Conservation (phyloP, 1,140 invertebrate genomes). For the Gerris buenoi region DNA sequence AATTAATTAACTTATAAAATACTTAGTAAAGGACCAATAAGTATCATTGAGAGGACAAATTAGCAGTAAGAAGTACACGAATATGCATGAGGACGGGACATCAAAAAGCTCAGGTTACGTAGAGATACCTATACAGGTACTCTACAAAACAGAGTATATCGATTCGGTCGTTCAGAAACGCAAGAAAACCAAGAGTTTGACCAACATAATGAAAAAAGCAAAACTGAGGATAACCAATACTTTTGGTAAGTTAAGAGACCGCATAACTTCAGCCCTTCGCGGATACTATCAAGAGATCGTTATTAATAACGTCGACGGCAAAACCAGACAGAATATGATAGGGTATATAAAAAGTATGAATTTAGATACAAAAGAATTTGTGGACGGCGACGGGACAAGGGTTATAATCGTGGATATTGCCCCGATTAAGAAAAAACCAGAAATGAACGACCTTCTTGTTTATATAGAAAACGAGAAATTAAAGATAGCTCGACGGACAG, state of each 20-base stretch:
- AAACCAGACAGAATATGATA: not conserved
- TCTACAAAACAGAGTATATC: not conserved
- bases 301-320: not conserved
- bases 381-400: not conserved
- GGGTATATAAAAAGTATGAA: not conserved
- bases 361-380: not conserved
- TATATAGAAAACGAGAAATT: not conserved
- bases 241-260: not conserved
- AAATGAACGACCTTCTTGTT: not conserved
- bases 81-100: too few relatives aligned
- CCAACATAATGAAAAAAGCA: too few relatives aligned
- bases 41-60: too few relatives aligned
- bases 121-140: not conserved
- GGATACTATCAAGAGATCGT: not conserved
- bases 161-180: not conserved
- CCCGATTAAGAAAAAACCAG: not conserved
- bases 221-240: not conserved
- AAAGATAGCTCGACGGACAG: not conserved
- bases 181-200: too few relatives aligned
- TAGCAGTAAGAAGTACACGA: too few relatives aligned
- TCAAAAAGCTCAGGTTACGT: not conserved
- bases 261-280: not conserved
- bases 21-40: too few relatives aligned
- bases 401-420: not conserved
- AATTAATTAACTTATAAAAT: too few relatives aligned